These are phyloP conservation scores for Caranx ignobilis DNA, from an alignment of 2,113 vertebrate genomes.

Conservation along the genomic window DNA sequence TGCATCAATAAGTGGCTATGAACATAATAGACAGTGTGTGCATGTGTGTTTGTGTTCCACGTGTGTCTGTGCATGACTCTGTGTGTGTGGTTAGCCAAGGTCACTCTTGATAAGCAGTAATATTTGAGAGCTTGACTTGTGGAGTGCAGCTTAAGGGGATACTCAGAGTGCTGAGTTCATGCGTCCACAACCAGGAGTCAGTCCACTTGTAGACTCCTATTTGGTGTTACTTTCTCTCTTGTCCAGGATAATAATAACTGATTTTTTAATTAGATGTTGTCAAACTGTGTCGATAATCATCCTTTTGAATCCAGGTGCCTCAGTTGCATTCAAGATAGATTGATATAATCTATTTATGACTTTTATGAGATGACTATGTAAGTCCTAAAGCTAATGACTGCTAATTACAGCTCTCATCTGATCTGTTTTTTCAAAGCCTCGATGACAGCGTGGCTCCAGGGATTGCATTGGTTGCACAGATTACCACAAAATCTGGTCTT, in stretches of 20 bases:
- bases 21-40: slow-evolving; percentile 27
- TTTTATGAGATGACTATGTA: neutral
- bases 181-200: neutral
- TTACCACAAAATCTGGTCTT: neutral
- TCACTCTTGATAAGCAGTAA: slow-evolving; percentile 22
- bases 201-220: neutral
- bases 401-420: slow-evolving; percentile 9
- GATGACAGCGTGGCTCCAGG: neutral
- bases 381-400: slow-evolving; percentile 7
- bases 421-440: neutral
- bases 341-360: neutral
- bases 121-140: slow-evolving; percentile 29
- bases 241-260: neutral
- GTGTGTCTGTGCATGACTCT: slow-evolving; percentile 1
- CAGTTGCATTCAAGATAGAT: neutral
- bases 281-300: neutral
- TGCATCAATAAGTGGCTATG: slow-evolving; percentile 53
- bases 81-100: slow-evolving; percentile 26
- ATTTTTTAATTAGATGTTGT: neutral
- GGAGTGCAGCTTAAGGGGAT: slow-evolving; percentile 7
- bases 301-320: neutral
- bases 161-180: slow-evolving; percentile 8
- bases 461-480: too few species aligned
- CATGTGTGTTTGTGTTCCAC: slow-evolving; percentile 15
- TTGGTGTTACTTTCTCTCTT: neutral